These are phyloP conservation scores for Epistrophella euchroma DNA, from an alignment of 2,888 invertebrate species.

Conservation along the genomic window DNA sequence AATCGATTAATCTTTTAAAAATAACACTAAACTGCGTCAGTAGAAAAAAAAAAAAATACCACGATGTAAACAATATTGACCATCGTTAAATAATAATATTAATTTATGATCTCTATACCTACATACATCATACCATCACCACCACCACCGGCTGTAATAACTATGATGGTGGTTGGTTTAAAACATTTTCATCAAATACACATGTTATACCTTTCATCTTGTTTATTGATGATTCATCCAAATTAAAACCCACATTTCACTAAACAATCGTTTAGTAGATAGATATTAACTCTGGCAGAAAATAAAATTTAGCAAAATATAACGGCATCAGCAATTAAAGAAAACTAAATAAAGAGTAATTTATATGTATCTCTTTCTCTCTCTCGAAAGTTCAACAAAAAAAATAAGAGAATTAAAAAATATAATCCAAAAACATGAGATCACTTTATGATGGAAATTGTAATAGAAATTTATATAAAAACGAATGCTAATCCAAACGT, in stretches of 20 bases:
- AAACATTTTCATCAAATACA: constrained; percentile 46
- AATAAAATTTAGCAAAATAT: constrained; percentile 15
- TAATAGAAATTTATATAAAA: constrained; percentile 34
- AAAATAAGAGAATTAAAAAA: not conserved
- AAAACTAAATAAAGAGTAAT: constrained; percentile 19
- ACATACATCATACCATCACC: not conserved
- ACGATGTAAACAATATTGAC: constrained; percentile 53
- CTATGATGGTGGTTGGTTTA: not conserved
- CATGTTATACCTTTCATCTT: constrained; percentile 23
- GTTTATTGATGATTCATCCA: constrained; percentile 56
- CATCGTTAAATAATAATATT: constrained; percentile 45
- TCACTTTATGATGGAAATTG: constrained; percentile 25
- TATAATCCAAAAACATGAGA: not conserved
- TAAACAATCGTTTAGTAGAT: constrained; percentile 15
- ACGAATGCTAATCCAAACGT: constrained; percentile 41
- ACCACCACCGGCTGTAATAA: not conserved
- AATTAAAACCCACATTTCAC: constrained; percentile 43
- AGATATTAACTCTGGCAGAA: constrained; percentile 17
- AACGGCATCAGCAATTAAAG: constrained; percentile 16
- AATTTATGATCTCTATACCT: constrained; percentile 38
- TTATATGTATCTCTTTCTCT: not conserved
- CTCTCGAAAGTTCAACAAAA: not conserved
- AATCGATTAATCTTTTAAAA: constrained; percentile 26
- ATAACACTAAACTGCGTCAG: constrained; percentile 32
- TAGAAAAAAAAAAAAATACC: constrained; percentile 13